Conservation (phyloP, 2,888 invertebrate species). For the Zele albiditarsus region DNA sequence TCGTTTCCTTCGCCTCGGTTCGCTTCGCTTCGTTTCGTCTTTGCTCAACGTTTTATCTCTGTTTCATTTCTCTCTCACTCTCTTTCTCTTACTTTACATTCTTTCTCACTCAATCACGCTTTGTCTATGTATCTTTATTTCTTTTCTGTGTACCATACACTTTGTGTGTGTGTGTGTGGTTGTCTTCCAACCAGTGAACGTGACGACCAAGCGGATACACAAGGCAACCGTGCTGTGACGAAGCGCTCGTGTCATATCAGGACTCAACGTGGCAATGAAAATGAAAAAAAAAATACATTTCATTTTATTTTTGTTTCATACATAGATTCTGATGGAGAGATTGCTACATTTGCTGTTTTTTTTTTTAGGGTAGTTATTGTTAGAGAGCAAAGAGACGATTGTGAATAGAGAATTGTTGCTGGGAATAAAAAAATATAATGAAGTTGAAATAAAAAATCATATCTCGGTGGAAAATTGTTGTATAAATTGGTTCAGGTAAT, state of each 20-base stretch:
- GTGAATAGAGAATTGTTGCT: too few species aligned
- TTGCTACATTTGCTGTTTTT: too few species aligned
- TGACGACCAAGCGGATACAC: conserved; percentile 1
- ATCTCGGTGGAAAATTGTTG: too few species aligned
- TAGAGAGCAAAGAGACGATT: too few species aligned
- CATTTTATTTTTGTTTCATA: neutral
- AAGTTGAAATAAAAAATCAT: too few species aligned
- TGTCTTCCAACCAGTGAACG: conserved; percentile 11
- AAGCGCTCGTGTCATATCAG: conserved; percentile 1
- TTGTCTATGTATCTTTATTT: neutral
- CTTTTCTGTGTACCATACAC: neutral
- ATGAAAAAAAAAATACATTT: neutral
- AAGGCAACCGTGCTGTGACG: conserved; percentile 11
- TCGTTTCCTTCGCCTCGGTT: conserved; percentile 59
- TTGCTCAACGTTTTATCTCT: conserved; percentile 48
- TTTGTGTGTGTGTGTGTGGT: too few species aligned
- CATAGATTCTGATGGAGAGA: too few species aligned
- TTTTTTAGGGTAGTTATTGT: too few species aligned
- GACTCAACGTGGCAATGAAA: conserved; percentile 1
- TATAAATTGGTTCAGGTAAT: too few species aligned
- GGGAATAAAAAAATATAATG: too few species aligned
- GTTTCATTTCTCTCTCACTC: neutral
- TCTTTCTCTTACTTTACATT: neutral
- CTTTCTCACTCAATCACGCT: neutral
- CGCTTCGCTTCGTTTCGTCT: conserved; percentile 61